Evolutionary conservation across 2,113 vertebrate species (phyloP).

Genomic region (Engystomops pustulosus): DNA sequence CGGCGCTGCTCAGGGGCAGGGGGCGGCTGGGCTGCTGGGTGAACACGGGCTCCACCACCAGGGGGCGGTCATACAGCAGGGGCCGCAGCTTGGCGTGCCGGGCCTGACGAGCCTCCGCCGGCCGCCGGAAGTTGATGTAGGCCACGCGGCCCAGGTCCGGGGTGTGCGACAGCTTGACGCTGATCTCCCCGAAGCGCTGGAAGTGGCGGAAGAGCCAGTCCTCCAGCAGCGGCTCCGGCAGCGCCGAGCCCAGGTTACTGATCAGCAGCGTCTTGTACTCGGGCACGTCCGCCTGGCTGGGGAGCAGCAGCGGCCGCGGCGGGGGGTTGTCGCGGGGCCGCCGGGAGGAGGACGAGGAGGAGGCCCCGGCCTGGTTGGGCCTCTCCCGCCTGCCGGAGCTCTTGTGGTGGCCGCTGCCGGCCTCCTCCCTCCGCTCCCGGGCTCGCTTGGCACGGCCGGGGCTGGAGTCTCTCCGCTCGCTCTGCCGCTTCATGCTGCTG

Average conservation of each 20-base stretch:
- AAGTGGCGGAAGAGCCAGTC: conserved; percentile 96
- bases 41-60: conserved; percentile 95
- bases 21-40: conserved; percentile 71
- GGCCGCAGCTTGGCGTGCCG: conserved; percentile 88
- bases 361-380: conserved; percentile 58
- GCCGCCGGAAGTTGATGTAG: conserved; percentile 94
- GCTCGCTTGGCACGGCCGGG: conserved; percentile 82
- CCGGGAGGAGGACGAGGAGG: conserved; percentile 59
- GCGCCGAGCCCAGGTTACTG: conserved; percentile 91
- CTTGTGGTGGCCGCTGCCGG: conserved; percentile 77
- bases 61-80: conserved; percentile 87
- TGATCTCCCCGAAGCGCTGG: conserved; percentile 96
- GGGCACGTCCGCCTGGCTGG: conserved; percentile 67
- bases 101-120: conserved; percentile 92
- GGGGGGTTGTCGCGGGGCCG: conserved; percentile 67
- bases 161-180: conserved; percentile 93
- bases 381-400: conserved; percentile 68
- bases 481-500: conserved; percentile 87
- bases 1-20: conserved; percentile 81
- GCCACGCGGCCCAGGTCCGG: conserved; percentile 93
- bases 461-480: conserved; percentile 83
- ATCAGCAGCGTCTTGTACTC: conserved; percentile 96
- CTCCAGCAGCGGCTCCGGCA: conserved; percentile 93
- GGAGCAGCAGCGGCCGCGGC: conserved; percentile 67
- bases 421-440: conserved; percentile 80